Evolutionary conservation across 2,888 invertebrate genomes (phyloP).

Genomic region (Lamellibrachia satsuma): DNA sequence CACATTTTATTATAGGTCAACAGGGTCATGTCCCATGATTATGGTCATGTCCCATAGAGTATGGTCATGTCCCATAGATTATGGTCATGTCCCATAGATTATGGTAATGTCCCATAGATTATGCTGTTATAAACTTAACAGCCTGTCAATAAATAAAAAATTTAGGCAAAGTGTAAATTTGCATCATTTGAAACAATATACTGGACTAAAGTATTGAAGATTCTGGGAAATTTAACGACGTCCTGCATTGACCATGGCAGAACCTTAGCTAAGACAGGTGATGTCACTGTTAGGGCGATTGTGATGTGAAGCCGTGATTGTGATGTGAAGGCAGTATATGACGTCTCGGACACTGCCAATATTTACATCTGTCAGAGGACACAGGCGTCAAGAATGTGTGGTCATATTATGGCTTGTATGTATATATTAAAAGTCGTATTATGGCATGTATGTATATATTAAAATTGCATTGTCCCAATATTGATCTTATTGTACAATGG

Average conservation of each 20-base stretch:
- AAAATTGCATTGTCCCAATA: not conserved
- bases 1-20: not conserved
- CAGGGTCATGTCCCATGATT: no score
- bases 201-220: not conserved
- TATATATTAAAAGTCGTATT: not conserved
- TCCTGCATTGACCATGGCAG: not conserved
- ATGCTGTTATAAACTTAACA: no score
- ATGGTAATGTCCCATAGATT: no score
- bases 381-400: not conserved
- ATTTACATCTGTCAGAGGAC: not conserved
- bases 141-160: no score
- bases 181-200: not conserved
- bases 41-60: no score
- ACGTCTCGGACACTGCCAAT: not conserved
- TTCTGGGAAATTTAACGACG: not conserved
- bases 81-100: no score
- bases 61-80: no score
- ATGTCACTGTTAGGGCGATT: not conserved
- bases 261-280: not conserved
- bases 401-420: not conserved
- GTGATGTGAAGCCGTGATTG: not conserved
- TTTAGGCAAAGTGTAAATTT: not conserved
- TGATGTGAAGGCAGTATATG: not conserved
- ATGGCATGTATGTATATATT: not conserved
- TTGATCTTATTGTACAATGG: not conserved